These are phyloP conservation scores for Leptodactylus fallax DNA, from an alignment of 2,797 vertebrate genomes.

Conservation along the genomic window DNA sequence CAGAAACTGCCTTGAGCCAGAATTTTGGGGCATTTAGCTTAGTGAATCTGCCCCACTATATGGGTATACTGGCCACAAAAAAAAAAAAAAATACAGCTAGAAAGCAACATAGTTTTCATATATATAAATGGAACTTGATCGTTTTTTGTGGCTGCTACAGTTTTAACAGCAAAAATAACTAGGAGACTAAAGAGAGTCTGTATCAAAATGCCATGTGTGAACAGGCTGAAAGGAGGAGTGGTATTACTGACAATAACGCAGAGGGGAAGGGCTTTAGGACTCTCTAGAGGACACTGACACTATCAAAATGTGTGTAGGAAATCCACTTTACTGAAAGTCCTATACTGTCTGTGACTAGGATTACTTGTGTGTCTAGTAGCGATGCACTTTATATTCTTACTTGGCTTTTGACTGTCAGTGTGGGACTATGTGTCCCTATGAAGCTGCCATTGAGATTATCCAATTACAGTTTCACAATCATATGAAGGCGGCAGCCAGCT, in stretches of 20 bases:
- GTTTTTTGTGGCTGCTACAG: too few species aligned
- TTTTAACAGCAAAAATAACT: too few species aligned
- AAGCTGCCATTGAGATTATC: slow-evolving; percentile 13
- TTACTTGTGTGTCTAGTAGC: not conserved
- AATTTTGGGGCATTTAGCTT: too few species aligned
- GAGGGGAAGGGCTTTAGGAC: not conserved
- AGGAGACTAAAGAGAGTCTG: too few species aligned
- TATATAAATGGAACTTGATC: too few species aligned
- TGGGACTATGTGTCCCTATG: not conserved
- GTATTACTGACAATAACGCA: not conserved
- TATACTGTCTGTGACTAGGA: not conserved
- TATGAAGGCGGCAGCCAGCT: not conserved
- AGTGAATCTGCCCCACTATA: too few species aligned
- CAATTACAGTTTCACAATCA: not conserved
- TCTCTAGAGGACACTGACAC: not conserved
- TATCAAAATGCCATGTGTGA: too few species aligned
- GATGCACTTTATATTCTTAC: not conserved
- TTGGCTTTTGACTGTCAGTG: not conserved
- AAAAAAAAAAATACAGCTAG: too few species aligned
- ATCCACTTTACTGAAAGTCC: not conserved
- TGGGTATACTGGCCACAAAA: too few species aligned
- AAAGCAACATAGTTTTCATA: too few species aligned
- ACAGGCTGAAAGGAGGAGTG: not conserved
- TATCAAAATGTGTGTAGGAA: not conserved
- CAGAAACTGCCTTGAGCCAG: too few species aligned